Base-by-base conservation (phyloP, 2,888 invertebrate genomes). In the Drosophila aldrichi region DNA sequence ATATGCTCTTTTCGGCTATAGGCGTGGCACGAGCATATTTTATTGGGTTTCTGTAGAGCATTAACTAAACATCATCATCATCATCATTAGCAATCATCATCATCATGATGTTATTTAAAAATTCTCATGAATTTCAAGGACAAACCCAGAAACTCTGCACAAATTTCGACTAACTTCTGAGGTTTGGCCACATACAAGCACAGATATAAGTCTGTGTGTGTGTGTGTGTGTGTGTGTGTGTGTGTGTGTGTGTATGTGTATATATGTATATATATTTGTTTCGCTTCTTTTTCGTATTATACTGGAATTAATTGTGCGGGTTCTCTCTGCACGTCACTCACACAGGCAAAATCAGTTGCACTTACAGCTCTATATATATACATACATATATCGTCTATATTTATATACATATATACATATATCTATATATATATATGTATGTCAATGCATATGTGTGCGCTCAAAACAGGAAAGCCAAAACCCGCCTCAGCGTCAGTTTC, bases 111-210 rank as follows among this genome's bases (percentile, higher is more conserved):
- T 73, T 61, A 57, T 69, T 74, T 48, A 71, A 73, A 87, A 80
- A 75, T 85, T 88, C 88, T 77, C 90, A 89, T 88, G 77, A 70
- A 65, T 89, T 82, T 87, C 90, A 87, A 87, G 86, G 86, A 88
- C 86, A 87, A 88, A 66, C 67, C 49, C 34, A 20, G 54, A 75
- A 56, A 49, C 70, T 75, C 65, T 69, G 60, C 69, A 79, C 66
- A 77, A 77, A 55, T 67, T 62, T 52, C 38, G 62, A 40, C 40
- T 46, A 55, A 40, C 56, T 43, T 64, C 48, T 51, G 52, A 41
- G 52, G 14, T 48, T 62, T 9, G 48, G 9, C 34, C 34, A 49
- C 12, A 46, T 16, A 8, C 44, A 44, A 22, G 2, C 44, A 10
- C 7, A 25, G 7, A 46, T 48, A n/a, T n/a, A n/a, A n/a, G n/a